Evolutionary conservation across 2,888 invertebrate species (phyloP), one percentile per base, ranked within the genome.

Genomic region (Drosophila eohydei): DNA sequence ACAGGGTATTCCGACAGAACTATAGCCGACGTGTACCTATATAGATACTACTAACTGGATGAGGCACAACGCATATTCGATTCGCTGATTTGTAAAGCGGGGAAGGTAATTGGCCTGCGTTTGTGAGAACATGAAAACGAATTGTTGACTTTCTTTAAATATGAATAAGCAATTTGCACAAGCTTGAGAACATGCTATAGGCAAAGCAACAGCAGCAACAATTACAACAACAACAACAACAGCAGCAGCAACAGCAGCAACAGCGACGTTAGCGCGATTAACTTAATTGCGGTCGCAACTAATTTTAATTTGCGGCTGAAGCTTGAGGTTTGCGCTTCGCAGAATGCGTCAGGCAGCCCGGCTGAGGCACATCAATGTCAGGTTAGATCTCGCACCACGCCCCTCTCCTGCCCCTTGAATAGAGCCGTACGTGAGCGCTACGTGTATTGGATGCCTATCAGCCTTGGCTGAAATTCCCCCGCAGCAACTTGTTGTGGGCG

Each of bases 201-300:
- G 9, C 16, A 34, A 32, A 48, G 57, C 48, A 50, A 9, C 30
- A 50, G 5, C 7, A 48, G 57, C 48, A 50, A 9, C 30, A 50
- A 11, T 8, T 36, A 44, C 52, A 72, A 55, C 58, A 74, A 26
- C 43, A 60, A 62, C 44, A 72, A 64, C 51, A 55, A 65, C n/a
- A n/a, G n/a, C n/a, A n/a, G n/a, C n/a, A n/a, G n/a, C 65, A 79
- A 72, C 69, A 65, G 71, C 14, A 52, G 7, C 55, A 41, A 12
- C 41, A 36, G n/a, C 44, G 28, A 74, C 14, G 32, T 28, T 54
- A 57, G 41, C 57, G 40, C 63, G 70, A 83, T 82, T 86, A 83
- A 74, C 54, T 80, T 82, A 86, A 82, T 82, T 83, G 81, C 81
- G 77, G 63, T 77, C 73, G 60, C 64, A 77, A 64, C 72, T 77